A percentile compares a stretch with the other conserved stretches of the same genome.
phyloP scores from a whole-genome alignment of 1,140 invertebrate genomes.

The Atta cephalotes region DNA sequence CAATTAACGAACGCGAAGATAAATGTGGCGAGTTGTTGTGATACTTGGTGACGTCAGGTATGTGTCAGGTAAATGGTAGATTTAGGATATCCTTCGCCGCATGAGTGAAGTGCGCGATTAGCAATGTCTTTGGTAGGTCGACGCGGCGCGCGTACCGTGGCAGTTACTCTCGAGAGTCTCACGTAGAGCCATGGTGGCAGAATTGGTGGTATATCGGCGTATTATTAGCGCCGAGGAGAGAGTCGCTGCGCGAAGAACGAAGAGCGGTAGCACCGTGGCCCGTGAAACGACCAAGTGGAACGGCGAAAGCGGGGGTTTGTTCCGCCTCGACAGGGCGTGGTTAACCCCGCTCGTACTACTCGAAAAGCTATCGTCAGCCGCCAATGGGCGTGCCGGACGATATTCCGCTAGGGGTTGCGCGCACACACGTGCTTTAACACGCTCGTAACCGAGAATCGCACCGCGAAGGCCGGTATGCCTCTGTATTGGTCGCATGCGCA shows the following conservation, averaged over 20 bases:
- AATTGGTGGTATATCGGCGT: constrained; percentile 83
- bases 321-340: constrained; percentile 81
- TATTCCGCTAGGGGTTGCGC: constrained; percentile 66
- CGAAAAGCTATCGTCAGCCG: constrained; percentile 66
- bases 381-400: constrained; percentile 67
- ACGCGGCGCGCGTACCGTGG: constrained; percentile 79
- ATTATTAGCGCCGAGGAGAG: constrained; percentile 81
- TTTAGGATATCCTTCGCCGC: constrained; percentile 55
- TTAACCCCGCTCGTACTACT: constrained; percentile 70
- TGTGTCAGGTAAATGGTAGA: neutral
- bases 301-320: constrained; percentile 75
- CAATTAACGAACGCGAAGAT: neutral
- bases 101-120: constrained; percentile 70
- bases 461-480: constrained; percentile 26
- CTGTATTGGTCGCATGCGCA: constrained; percentile 45
- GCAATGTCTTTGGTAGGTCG: constrained; percentile 68
- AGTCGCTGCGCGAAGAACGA: neutral
- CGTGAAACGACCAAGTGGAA: constrained; percentile 27
- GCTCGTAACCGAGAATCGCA: constrained; percentile 23
- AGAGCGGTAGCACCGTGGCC: constrained; percentile 50
- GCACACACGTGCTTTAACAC: constrained; percentile 71
- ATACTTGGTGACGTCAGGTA: neutral
- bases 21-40: neutral
- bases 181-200: constrained; percentile 83
- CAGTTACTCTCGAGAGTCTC: constrained; percentile 70